phyloP scores from a whole-genome alignment of 1,140 invertebrate species.

The Subanguina moxae region DNA sequence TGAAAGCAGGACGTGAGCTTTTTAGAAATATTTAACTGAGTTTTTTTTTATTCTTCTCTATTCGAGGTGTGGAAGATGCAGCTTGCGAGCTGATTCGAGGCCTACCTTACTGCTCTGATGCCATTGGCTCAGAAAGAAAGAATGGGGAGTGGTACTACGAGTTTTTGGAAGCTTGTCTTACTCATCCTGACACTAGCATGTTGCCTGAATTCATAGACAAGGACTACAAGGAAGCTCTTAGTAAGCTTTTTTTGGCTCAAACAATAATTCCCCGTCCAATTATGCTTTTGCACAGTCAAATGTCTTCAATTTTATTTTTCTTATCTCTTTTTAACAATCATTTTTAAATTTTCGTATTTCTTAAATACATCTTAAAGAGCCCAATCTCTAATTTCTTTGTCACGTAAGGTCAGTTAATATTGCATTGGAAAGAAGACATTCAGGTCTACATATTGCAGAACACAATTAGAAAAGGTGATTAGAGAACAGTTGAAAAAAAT shows the following conservation, averaged over 20 bases:
- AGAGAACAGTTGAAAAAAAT: no score
- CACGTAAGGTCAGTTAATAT: no score
- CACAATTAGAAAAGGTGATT: no score
- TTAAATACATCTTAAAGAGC: no score
- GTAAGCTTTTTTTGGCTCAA: slow-evolving; percentile 5
- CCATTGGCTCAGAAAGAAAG: neutral
- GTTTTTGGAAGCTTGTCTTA: slow-evolving; percentile 28
- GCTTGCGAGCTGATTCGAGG: slow-evolving; percentile 24
- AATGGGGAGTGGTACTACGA: slow-evolving; percentile 29
- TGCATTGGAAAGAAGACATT: no score
- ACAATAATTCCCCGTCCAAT: neutral
- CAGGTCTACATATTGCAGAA: no score
- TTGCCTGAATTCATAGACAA: slow-evolving; percentile 19
- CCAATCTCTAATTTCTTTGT: no score
- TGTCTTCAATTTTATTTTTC: no score
- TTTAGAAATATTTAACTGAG: neutral
- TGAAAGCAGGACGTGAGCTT: slow-evolving; percentile 15
- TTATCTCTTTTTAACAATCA: no score
- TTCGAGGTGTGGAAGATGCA: slow-evolving; percentile 18
- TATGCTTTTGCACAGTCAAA: no score
- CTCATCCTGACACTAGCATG: slow-evolving; percentile 9
- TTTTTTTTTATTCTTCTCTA: neutral
- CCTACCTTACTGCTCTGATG: slow-evolving; percentile 21
- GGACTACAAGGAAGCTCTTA: slow-evolving; percentile 15
- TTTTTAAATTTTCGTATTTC: no score